Evolutionary conservation across 2,113 vertebrate species (phyloP).

Genomic region (Stomatorhinus ivindoensis): DNA sequence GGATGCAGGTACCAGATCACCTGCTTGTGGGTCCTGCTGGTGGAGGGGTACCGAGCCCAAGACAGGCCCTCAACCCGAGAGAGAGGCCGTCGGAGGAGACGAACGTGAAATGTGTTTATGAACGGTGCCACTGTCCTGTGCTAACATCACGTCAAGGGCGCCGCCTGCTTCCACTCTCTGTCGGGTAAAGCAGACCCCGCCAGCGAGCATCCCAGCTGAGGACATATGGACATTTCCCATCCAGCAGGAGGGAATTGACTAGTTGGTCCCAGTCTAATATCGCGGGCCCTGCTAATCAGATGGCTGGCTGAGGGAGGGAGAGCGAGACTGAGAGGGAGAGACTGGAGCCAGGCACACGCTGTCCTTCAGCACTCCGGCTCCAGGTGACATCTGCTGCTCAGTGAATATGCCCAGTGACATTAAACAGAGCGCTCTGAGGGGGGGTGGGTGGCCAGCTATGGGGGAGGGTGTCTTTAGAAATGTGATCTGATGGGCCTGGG

Average conservation of each 20-base stretch:
- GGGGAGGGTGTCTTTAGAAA: neutral
- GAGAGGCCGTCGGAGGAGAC: neutral
- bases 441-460: neutral
- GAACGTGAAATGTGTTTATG: neutral
- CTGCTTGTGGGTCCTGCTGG: neutral
- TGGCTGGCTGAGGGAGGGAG: neutral
- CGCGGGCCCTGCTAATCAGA: neutral
- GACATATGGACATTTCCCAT: neutral
- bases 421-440: neutral
- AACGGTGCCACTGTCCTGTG: neutral
- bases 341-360: neutral
- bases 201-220: neutral
- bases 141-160: neutral
- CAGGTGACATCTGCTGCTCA: slow-evolving; percentile 16
- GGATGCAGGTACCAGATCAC: neutral
- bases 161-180: neutral
- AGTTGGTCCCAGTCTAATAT: slow-evolving; percentile 21
- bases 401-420: neutral
- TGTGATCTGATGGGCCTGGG: too few relatives aligned
- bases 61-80: neutral
- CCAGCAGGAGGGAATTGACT: slow-evolving; percentile 17
- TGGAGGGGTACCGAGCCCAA: too few relatives aligned
- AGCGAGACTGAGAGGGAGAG: neutral
- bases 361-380: neutral
- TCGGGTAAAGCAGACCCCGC: neutral